These are phyloP conservation scores for Chymomyza fuscimana DNA, from an alignment of 2,888 invertebrate genomes.

Conservation along the genomic window DNA sequence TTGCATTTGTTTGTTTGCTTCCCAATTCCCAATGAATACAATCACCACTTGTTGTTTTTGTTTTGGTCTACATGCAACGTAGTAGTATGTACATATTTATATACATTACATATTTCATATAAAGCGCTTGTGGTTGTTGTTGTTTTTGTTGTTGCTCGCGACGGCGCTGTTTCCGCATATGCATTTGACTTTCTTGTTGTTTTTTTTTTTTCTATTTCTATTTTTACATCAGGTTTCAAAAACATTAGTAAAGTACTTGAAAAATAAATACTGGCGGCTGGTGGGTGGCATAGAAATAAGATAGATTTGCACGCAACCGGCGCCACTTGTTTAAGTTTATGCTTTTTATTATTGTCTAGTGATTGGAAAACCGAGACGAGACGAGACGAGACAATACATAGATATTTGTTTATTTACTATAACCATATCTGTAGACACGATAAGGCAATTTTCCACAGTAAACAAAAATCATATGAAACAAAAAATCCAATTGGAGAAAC, in stretches of 20 bases:
- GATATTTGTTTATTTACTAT: too few species aligned
- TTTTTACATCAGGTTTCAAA: neutral
- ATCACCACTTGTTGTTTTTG: neutral
- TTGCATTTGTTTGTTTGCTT: neutral
- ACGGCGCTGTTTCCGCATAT: neutral
- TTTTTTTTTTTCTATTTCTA: neutral
- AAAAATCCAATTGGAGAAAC: slow-evolving; percentile 10
- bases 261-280: neutral
- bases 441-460: too few species aligned
- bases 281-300: too few species aligned
- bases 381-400: too few species aligned
- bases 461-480: too few species aligned
- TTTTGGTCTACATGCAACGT: neutral
- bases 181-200: slow-evolving; percentile 26
- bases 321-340: too few species aligned
- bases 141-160: neutral
- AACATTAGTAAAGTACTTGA: neutral
- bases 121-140: neutral
- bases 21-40: neutral
- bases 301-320: too few species aligned
- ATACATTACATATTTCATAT: neutral
- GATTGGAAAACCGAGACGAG: too few species aligned
- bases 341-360: too few species aligned
- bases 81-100: neutral
- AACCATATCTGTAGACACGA: too few species aligned